Conservation (phyloP, 2,113 vertebrate species). For the Prunella himalayana region DNA sequence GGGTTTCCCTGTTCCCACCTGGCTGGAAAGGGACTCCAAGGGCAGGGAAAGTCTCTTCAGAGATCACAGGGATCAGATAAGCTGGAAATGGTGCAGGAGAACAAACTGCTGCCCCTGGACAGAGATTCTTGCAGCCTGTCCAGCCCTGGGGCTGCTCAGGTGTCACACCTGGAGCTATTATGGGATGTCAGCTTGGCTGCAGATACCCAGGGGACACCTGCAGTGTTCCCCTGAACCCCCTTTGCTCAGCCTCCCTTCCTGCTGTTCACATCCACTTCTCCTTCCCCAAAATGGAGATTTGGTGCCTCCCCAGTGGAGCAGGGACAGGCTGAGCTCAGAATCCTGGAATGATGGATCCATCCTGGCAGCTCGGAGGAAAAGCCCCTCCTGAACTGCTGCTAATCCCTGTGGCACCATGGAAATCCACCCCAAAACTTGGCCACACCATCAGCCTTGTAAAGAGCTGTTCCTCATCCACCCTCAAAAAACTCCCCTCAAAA, state of each 20-base stretch:
- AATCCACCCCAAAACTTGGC: not conserved
- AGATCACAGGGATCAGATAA: not conserved
- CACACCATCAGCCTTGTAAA: not conserved
- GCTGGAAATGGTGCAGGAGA: not conserved
- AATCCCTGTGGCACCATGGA: not conserved
- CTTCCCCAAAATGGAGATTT: fast-evolving
- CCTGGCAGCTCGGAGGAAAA: not conserved
- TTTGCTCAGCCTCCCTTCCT: not conserved
- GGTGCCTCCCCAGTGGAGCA: fast-evolving
- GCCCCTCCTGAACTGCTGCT: not conserved
- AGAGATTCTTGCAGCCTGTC: not conserved
- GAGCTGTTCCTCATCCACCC: not conserved
- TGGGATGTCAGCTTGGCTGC: not conserved
- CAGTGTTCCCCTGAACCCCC: not conserved
- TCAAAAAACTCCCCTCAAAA: not conserved
- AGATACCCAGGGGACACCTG: not conserved
- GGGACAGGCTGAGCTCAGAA: fast-evolving
- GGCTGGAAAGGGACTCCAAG: not conserved
- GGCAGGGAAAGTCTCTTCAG: not conserved
- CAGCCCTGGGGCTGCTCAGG: not conserved
- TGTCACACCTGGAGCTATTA: not conserved
- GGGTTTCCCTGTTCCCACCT: not conserved
- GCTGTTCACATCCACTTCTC: not conserved
- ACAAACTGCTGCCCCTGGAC: not conserved
- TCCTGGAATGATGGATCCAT: fast-evolving